phyloP scores from a whole-genome alignment of 2,113 vertebrate species.

The Chloroceryle aenea region DNA sequence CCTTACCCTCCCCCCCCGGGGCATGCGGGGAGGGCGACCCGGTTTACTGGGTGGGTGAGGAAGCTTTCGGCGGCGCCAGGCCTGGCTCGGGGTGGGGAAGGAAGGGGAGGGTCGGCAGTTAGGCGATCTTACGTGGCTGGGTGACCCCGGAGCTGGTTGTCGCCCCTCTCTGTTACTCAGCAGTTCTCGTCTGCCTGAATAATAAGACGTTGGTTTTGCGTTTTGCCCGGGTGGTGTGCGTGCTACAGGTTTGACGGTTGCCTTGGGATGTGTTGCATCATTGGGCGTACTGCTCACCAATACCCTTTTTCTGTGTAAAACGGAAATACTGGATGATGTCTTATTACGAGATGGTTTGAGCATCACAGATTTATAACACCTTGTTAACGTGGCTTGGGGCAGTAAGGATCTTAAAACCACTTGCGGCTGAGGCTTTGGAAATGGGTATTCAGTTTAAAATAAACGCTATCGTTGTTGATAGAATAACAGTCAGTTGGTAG shows the following conservation, averaged over 20 bases:
- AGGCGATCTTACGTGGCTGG: rapidly evolving
- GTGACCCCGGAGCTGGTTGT: background rate
- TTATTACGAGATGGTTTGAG: background rate
- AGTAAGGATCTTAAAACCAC: background rate
- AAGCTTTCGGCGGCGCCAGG: background rate
- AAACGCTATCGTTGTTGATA: constrained; percentile 5
- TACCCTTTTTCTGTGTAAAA: background rate
- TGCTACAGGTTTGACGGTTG: background rate
- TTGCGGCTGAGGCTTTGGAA: background rate
- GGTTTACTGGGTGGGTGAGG: background rate
- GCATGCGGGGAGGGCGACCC: background rate
- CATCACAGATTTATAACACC: background rate
- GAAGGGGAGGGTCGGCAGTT: too few relatives aligned
- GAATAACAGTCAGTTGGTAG: background rate
- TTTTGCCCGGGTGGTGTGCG: background rate
- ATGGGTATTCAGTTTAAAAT: background rate
- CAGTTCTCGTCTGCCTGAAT: background rate
- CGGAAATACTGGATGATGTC: background rate
- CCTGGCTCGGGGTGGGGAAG: background rate
- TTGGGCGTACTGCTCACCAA: background rate
- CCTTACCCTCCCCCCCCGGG: background rate
- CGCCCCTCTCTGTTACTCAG: background rate
- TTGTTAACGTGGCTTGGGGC: background rate
- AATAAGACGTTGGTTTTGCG: background rate
- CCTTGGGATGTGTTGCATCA: background rate